phyloP scores from a whole-genome alignment of 2,797 vertebrate species.

The Anguilla obscura region DNA sequence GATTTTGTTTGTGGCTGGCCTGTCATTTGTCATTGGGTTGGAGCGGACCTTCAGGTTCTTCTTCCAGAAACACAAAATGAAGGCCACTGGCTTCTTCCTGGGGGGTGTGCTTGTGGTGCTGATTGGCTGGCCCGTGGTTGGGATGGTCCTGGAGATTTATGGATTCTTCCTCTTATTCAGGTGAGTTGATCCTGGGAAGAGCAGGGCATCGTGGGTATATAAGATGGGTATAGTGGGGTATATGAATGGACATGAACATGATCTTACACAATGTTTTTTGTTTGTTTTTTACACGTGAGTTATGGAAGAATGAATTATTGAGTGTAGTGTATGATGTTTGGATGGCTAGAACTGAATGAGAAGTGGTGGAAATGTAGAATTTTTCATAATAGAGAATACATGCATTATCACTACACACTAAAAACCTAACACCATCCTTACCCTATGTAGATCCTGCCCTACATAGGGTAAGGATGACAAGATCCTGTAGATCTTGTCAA shows the following conservation, averaged over 20 bases:
- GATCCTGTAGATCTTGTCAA: too few species aligned
- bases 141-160: constrained; percentile 93
- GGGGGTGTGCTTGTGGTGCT: constrained; percentile 94
- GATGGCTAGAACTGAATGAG: background rate
- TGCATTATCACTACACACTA: background rate
- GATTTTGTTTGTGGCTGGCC: constrained; percentile 95
- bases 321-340: background rate
- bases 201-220: background rate
- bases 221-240: background rate
- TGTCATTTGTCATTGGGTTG: constrained; percentile 94
- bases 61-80: constrained; percentile 98
- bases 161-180: constrained; percentile 98
- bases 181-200: constrained; percentile 61
- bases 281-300: constrained; percentile 17
- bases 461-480: too few species aligned
- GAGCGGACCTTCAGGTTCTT: constrained; percentile 98
- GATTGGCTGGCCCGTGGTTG: constrained; percentile 93
- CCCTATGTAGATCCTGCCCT: too few species aligned
- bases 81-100: constrained; percentile 93
- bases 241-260: background rate
- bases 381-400: background rate
- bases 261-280: background rate
- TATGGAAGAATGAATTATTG: background rate
- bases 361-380: background rate
- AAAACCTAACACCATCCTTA: too few species aligned